These are phyloP conservation scores for Podargus strigoides DNA, from an alignment of 2,797 vertebrate species.

Conservation along the genomic window DNA sequence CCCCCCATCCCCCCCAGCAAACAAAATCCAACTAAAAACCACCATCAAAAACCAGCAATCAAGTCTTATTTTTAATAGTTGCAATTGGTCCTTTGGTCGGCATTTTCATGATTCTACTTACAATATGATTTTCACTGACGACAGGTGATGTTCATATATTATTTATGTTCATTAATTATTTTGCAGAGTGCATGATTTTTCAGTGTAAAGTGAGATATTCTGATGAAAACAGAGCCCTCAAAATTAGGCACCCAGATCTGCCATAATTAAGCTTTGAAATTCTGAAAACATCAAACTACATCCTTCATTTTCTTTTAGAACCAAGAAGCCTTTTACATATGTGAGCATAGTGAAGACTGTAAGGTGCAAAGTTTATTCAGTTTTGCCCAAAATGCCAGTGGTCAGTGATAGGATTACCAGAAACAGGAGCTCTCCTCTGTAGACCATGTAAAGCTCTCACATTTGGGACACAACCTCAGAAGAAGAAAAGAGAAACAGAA, in stretches of 20 bases:
- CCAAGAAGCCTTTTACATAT: accelerated
- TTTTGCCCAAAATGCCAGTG: no score
- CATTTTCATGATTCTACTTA: neutral
- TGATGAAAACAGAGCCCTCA: neutral
- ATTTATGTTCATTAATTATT: neutral
- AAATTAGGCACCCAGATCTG: neutral
- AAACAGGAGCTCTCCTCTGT: no score
- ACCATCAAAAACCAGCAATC: accelerated
- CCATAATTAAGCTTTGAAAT: neutral
- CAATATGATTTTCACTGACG: neutral
- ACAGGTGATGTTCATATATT: neutral
- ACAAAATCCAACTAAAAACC: neutral
- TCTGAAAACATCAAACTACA: neutral
- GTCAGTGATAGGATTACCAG: no score
- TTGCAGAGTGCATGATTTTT: neutral
- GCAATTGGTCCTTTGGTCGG: neutral
- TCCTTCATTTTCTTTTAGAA: neutral
- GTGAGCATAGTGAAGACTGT: neutral
- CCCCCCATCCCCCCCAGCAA: no score
- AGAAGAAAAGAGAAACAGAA: no score
- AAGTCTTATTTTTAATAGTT: neutral
- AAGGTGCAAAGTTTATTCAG: no score
- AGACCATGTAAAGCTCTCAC: no score
- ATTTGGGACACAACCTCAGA: no score
- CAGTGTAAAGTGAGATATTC: neutral